phyloP scores from a whole-genome alignment of 2,797 vertebrate species.

The Halcyon badia region DNA sequence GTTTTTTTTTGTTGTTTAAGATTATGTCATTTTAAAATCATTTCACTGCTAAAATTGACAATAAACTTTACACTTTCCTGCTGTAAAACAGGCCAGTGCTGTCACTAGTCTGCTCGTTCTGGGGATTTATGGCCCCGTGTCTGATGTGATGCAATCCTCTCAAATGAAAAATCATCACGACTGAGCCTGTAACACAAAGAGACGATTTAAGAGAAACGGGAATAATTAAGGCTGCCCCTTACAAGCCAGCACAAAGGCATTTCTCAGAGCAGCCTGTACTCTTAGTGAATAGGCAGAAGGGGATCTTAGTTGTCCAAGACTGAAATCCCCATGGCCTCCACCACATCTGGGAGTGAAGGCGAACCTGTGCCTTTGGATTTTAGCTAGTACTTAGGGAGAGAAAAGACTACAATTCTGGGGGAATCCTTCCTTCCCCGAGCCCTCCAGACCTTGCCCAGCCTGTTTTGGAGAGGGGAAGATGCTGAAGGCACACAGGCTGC shows the following conservation, averaged over 20 bases:
- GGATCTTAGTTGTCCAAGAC: slow-evolving; percentile 27
- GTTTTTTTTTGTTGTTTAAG: neutral
- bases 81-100: slow-evolving; percentile 59
- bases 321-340: slow-evolving; percentile 25
- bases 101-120: slow-evolving; percentile 16
- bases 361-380: neutral
- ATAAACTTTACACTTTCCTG: slow-evolving; percentile 69
- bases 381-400: neutral
- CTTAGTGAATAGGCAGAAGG: slow-evolving; percentile 57
- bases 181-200: slow-evolving; percentile 63
- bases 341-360: neutral
- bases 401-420: neutral
- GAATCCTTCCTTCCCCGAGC: neutral
- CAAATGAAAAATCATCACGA: slow-evolving; percentile 70
- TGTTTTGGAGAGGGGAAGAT: neutral
- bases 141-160: slow-evolving; percentile 67
- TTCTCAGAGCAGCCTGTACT: slow-evolving; percentile 51
- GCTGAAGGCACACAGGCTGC: neutral
- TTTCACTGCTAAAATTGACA: slow-evolving; percentile 62
- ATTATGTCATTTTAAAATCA: slow-evolving; percentile 60
- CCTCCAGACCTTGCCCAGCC: neutral
- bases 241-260: slow-evolving; percentile 63
- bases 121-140: slow-evolving; percentile 55
- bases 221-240: slow-evolving; percentile 69
- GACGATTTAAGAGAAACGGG: slow-evolving; percentile 69